Evolutionary conservation across 2,797 vertebrate genomes (phyloP).

Genomic region (Antrozous pallidus): DNA sequence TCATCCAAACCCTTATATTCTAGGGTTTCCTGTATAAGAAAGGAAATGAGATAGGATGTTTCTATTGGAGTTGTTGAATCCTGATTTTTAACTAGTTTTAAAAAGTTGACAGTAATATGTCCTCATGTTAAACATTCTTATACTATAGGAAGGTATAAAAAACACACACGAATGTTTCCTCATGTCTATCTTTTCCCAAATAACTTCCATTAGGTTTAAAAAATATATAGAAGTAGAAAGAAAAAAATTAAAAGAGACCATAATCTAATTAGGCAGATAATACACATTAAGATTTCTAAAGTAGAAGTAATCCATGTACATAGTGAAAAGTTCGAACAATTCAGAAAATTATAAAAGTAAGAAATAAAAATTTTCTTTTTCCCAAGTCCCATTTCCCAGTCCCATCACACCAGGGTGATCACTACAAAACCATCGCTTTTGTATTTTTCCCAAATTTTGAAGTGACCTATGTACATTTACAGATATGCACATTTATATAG

Average conservation of each 20-base stretch:
- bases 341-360: conserved; percentile 1
- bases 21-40: conserved; percentile 26
- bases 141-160: background rate
- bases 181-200: background rate
- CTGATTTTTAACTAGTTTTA: background rate
- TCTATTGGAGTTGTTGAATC: background rate
- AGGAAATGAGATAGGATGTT: conserved; percentile 6
- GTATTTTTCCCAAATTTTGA: background rate
- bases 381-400: background rate
- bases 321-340: background rate
- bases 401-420: background rate
- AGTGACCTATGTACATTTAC: background rate
- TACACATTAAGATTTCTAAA: background rate
- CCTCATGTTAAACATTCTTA: background rate
- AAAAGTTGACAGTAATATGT: background rate
- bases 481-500: background rate
- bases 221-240: background rate
- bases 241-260: background rate
- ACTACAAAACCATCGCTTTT: background rate
- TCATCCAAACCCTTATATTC: background rate
- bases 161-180: background rate
- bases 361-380: background rate
- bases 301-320: background rate
- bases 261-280: background rate
- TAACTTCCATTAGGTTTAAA: conserved; percentile 24